Base-by-base conservation (phyloP, 2,888 invertebrate genomes). In the Pyrochroa serraticornis region DNA sequence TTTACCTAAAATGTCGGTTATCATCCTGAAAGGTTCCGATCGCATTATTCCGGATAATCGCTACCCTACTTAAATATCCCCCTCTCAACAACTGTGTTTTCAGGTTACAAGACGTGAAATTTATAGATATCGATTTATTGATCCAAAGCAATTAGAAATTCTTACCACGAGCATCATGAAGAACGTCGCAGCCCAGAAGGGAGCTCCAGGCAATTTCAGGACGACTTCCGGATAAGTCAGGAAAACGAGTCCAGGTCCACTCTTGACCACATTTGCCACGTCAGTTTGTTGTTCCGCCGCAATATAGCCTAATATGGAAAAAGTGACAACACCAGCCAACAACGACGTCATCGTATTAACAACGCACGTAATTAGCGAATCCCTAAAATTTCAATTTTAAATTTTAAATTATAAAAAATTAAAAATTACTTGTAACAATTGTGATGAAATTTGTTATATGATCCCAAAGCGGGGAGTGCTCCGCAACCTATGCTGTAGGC, bases 401-500 rank as follows among this genome's bases (percentile, higher is more conserved):
- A 13, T 14, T n/a, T n/a, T n/a, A n/a, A n/a, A n/a, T n/a, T n/a
- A n/a, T 44, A 34, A 48, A 39, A 46, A 30, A 12, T 46, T 31
- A 34, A 14, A 12, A 47, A 35, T 48, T 77, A 89, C 89, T 83
- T 85, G 80, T 88, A 89, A 58, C 87, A 87, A 73, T 91, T 89
- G 74, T 91, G 90, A 74, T 91, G 85, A 72, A 90, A 89, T 71
- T 87, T 86, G 77, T 90, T 90, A 78, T 90, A 90, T 44, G 89
- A 89, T 41, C 90, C 89, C 37, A 88, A 81, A 3, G 90, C 89
- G 1, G 91, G 83, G 41, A 91, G 77, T 1, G 90, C 90, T 8
- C 90, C 90, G 60, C 89, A 90, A 10, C 90, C 90, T 44, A 90
- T 89, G 55, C 90, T 90, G 68, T 91, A 85, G 0, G 90, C 90